Evolutionary conservation across 92 coral and sea anemone species (phyloP), one percentile per base, ranked within the genome.

Genomic region (Porites cylindrica): DNA sequence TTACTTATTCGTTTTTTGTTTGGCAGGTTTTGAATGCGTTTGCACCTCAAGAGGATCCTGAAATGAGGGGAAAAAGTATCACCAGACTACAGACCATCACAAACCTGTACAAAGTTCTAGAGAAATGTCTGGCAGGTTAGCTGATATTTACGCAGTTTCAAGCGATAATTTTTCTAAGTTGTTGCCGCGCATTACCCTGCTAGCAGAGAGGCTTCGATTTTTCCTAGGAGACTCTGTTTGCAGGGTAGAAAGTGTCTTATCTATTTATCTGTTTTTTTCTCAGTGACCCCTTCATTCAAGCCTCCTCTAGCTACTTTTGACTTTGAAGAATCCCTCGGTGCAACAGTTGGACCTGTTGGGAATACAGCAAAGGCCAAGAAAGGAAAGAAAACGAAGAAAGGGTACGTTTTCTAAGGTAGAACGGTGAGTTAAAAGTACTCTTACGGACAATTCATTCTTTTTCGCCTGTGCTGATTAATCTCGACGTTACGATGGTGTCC

Each of bases 281-380:
- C 91, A 97, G 99, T 88, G 4, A 93, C 95, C 16, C 99, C 98
- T 18, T 79, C 94, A 0, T 97, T 93, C 74, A 77, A 58, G 18
- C 99, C 99, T 52, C 92, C 97, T 9, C 72, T 94, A 54, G 99
- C 98, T 21, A 91, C 95, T 13, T 97, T 97, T 92, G 99, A 97
- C 81, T 89, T 95, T 71, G 99, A 93, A 72, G 94, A 91, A 20
- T 65, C 95, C 2, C n/a, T 88, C 66, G 88, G 67, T 61, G 74
- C 86, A 66, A 75, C 84, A 50, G n/a, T 89, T 10, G 70, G 79
- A 75, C 62, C 88, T 71, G 85, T 80, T 71, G 90, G 88, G 8
- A 90, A 75, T n/a, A 79, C 83, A 4, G 66, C 87, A 10, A 95
- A 92, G 78, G 89, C 90, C 18, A 93, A 96, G 66, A 94, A 93